Percentiles rank a stretch among this genome's conserved stretches.
phyloP scores from a whole-genome alignment of 2,797 vertebrate species.

The Setipinna tenuifilis region DNA sequence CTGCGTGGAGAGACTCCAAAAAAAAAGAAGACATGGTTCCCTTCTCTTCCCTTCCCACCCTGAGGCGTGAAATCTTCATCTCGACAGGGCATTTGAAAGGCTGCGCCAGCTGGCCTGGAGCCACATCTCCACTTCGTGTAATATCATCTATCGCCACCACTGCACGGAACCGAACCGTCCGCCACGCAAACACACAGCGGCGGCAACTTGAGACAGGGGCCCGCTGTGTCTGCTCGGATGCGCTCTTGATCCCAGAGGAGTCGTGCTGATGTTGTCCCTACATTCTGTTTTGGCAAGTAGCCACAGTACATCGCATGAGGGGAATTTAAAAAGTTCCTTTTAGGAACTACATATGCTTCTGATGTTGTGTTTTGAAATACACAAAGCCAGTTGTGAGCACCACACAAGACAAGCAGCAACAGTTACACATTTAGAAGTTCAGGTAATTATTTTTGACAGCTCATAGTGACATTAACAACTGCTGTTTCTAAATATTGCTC shows the following conservation, averaged over 20 bases:
- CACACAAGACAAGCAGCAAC: not conserved
- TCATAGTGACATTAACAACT: not conserved
- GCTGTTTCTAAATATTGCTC: not conserved
- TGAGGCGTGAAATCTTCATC: not conserved
- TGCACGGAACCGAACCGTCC: not conserved
- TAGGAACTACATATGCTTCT: not conserved
- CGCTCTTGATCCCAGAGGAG: not conserved
- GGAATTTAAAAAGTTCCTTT: not conserved
- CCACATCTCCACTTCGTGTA: slow-evolving; percentile 9
- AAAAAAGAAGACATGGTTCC: not conserved
- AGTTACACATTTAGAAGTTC: not conserved
- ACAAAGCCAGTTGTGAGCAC: not conserved
- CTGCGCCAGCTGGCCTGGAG: not conserved
- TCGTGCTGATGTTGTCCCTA: not conserved
- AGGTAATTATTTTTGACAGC: not conserved
- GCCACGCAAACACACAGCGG: not conserved
- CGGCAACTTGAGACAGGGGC: not conserved
- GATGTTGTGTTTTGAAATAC: too few relatives aligned
- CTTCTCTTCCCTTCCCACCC: too few relatives aligned
- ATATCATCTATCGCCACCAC: not conserved
- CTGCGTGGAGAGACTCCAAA: not conserved
- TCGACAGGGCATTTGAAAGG: not conserved
- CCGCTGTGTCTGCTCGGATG: not conserved
- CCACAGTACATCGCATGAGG: not conserved
- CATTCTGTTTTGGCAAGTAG: not conserved